These are phyloP conservation scores for Melanocharis versteri DNA, from an alignment of 2,113 vertebrate genomes.

Conservation along the genomic window DNA sequence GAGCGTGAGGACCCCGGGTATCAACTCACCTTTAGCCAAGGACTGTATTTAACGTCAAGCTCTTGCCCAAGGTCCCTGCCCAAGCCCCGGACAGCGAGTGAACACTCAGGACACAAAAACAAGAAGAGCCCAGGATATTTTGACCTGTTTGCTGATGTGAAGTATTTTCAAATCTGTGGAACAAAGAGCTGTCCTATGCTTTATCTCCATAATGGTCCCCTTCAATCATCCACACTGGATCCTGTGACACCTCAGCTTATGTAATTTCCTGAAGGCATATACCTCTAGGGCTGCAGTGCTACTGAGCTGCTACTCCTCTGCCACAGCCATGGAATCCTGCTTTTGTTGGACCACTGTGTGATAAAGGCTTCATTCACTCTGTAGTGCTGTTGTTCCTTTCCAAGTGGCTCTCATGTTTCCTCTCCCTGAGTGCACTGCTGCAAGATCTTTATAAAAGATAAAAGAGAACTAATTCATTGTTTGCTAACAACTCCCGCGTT, in stretches of 20 bases:
- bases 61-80: not conserved
- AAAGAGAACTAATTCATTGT: slow-evolving; percentile 16
- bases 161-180: not conserved
- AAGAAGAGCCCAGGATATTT: not conserved
- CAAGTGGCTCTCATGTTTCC: slow-evolving; percentile 34
- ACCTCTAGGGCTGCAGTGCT: not conserved
- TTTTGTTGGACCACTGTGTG: not conserved
- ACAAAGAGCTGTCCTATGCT: not conserved
- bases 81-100: fast-evolving
- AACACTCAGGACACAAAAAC: not conserved
- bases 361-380: slow-evolving; percentile 14
- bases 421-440: not conserved
- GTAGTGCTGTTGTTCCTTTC: slow-evolving; percentile 24
- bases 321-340: not conserved
- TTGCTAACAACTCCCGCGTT: not conserved
- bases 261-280: not conserved
- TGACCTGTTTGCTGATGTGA: not conserved
- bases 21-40: not conserved
- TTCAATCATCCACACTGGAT: not conserved
- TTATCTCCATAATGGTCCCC: not conserved
- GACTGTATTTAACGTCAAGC: not conserved
- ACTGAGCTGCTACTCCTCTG: not conserved
- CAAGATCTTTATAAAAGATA: not conserved
- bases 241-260: not conserved
- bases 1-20: fast-evolving